phyloP scores from a whole-genome alignment of 2,888 invertebrate genomes.

The Sthenelais limicola region DNA sequence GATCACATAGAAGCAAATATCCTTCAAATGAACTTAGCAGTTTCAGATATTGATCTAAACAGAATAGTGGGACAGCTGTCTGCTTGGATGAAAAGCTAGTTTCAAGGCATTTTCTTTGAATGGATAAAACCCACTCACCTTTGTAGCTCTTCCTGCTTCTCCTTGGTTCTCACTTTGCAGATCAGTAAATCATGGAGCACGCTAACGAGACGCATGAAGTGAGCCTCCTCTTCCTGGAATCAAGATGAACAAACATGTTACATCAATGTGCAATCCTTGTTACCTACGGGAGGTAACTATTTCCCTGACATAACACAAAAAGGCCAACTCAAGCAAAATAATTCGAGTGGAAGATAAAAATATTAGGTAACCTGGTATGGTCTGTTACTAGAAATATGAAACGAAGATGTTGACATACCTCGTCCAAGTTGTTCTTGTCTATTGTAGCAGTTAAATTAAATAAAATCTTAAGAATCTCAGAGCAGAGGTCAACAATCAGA shows the following conservation, averaged over 20 bases:
- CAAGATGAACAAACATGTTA: no score
- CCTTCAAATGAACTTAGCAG: no score
- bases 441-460: slow-evolving; percentile 73
- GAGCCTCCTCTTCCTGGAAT: slow-evolving; percentile 80
- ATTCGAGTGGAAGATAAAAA: no score
- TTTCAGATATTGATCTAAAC: no score
- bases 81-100: neutral
- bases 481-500: slow-evolving; percentile 72
- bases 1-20: no score
- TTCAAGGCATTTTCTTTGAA: neutral
- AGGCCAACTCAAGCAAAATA: no score
- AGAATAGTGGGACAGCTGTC: no score
- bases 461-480: slow-evolving; percentile 74
- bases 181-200: slow-evolving; percentile 82
- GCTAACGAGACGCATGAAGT: slow-evolving; percentile 81
- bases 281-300: no score
- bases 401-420: slow-evolving; percentile 68
- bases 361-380: no score
- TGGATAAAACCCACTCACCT: slow-evolving; percentile 69
- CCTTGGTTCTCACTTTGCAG: slow-evolving; percentile 76
- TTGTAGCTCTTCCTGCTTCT: slow-evolving; percentile 80
- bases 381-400: no score
- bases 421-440: slow-evolving; percentile 71
- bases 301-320: no score
- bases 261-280: no score